Evolutionary conservation across 2,797 vertebrate species (phyloP).

Genomic region (Fistularia tabacaria): DNA sequence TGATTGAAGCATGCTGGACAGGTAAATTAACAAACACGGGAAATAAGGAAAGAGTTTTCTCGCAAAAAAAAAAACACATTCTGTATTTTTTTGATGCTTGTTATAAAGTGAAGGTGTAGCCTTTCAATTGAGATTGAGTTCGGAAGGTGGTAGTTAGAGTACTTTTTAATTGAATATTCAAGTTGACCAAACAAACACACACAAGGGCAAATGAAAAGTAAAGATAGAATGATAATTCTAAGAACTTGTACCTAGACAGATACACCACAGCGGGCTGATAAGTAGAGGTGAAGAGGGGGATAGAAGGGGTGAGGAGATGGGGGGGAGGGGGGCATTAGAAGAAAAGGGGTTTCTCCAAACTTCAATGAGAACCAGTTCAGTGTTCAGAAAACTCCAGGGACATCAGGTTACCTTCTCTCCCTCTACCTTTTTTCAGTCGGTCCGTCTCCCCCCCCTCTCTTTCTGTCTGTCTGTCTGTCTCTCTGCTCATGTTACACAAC

Average conservation of each 20-base stretch:
- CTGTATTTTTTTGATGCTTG: constrained; percentile 43
- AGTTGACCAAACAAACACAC: constrained; percentile 19
- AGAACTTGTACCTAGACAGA: too few species aligned
- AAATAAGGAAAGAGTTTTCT: neutral
- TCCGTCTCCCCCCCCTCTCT: constrained; percentile 23
- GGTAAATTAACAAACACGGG: neutral
- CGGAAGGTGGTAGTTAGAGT: constrained; percentile 12
- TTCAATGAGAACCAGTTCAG: constrained; percentile 64
- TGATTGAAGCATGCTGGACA: neutral
- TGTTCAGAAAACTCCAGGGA: constrained; percentile 60
- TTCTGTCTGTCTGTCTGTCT: constrained; percentile 57
- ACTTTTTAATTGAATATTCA: constrained; percentile 4
- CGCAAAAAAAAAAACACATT: neutral
- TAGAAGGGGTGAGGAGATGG: constrained; percentile 22
- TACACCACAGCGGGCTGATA: neutral
- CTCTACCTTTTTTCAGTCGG: constrained; percentile 16
- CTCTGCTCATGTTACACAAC: constrained; percentile 75
- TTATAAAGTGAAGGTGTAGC: constrained; percentile 54
- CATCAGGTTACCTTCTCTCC: constrained; percentile 69
- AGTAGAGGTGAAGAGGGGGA: constrained; percentile 16
- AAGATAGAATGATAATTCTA: too few species aligned
- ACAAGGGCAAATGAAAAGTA: constrained; percentile 1
- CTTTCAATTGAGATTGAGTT: constrained; percentile 37
- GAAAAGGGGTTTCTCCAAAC: constrained; percentile 52
- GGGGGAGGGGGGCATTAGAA: constrained; percentile 32